Evolutionary conservation across 2,113 vertebrate genomes (phyloP).

Genomic region (Poicephalus gulielmi): DNA sequence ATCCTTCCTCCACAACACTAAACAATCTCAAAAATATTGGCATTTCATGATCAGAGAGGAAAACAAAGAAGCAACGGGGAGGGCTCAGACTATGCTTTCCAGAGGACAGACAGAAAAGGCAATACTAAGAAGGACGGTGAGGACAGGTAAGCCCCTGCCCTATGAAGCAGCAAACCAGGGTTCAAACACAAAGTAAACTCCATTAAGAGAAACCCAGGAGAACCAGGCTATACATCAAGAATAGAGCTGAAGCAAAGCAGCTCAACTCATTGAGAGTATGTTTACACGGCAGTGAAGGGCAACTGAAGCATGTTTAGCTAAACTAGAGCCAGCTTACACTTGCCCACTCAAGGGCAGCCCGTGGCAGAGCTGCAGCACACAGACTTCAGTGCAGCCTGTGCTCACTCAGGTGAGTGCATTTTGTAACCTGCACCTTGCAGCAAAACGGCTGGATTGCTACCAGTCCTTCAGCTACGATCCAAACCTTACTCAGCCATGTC

Average conservation of each 20-base stretch:
- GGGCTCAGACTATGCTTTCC: background rate
- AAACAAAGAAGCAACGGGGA: rapidly evolving
- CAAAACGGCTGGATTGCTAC: background rate
- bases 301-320: background rate
- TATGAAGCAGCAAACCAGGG: background rate
- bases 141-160: background rate
- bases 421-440: background rate
- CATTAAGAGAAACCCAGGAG: background rate
- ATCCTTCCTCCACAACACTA: background rate
- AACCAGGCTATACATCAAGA: background rate
- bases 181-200: background rate
- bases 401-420: background rate
- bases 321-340: background rate
- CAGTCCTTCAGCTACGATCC: background rate
- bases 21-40: background rate
- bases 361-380: background rate
- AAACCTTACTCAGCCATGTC: background rate
- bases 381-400: background rate
- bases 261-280: background rate
- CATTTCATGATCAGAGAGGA: background rate
- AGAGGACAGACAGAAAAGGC: background rate
- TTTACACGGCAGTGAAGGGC: background rate
- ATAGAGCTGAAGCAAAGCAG: background rate
- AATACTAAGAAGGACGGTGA: background rate
- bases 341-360: background rate